These are phyloP conservation scores for Tipula confusa DNA, from an alignment of 2,888 invertebrate species.

Conservation along the genomic window DNA sequence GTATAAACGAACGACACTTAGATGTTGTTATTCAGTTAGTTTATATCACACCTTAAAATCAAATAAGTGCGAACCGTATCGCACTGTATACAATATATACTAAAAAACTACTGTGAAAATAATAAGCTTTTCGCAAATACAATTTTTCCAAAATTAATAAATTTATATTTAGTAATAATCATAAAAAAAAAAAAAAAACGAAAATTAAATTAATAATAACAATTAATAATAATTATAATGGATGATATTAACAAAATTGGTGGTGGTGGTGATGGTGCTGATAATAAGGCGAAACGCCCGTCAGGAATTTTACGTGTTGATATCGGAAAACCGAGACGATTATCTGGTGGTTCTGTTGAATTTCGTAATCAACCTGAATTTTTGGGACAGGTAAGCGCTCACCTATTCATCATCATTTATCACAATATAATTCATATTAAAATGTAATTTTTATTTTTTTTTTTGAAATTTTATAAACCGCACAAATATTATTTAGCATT, in stretches of 20 bases:
- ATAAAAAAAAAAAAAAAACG: neutral
- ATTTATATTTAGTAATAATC: neutral
- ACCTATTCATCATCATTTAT: neutral
- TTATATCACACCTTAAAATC: slow-evolving; percentile 20
- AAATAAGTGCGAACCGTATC: slow-evolving; percentile 20
- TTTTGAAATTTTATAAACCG: neutral
- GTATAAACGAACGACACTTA: slow-evolving; percentile 27
- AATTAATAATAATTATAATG: slow-evolving; percentile 14
- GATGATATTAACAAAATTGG: neutral
- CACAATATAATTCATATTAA: neutral
- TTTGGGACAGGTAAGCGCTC: slow-evolving; percentile 41
- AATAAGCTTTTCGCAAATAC: neutral
- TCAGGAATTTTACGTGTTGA: slow-evolving; percentile 52
- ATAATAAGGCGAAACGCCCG: slow-evolving; percentile 14
- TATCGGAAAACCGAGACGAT: slow-evolving; percentile 50
- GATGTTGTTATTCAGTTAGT: slow-evolving; percentile 20
- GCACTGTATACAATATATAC: neutral
- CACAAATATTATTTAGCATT: neutral
- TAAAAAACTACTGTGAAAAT: neutral
- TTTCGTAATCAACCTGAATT: slow-evolving; percentile 45
- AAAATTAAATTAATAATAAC: neutral
- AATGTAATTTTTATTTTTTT: too few species aligned
- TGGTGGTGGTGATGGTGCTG: neutral
- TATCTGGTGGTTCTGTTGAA: slow-evolving; percentile 52
- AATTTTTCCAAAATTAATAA: neutral